Evolutionary conservation across 2,797 vertebrate species (phyloP).

Genomic region (Esox masquinongy): DNA sequence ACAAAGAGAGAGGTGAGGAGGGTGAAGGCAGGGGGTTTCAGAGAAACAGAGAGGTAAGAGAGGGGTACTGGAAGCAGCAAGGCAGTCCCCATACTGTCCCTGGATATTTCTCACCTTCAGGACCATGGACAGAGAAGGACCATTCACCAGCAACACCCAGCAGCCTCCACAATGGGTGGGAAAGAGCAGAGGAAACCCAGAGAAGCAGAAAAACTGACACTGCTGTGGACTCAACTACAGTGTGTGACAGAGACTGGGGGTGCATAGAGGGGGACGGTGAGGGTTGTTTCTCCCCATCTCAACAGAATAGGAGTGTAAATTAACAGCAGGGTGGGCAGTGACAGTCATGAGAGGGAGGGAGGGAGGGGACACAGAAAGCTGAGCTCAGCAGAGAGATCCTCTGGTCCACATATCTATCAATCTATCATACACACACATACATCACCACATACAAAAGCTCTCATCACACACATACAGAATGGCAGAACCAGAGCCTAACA

Average conservation of each 20-base stretch:
- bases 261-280: not conserved
- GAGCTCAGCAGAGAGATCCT: not conserved
- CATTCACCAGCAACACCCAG: slow-evolving; percentile 7
- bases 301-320: not conserved
- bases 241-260: too few relatives aligned
- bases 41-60: slow-evolving; percentile 27
- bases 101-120: slow-evolving; percentile 47
- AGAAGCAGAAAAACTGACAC: not conserved
- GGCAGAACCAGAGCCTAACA: not conserved
- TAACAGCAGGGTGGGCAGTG: not conserved
- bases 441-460: slow-evolving; percentile 5
- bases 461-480: not conserved
- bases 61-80: not conserved
- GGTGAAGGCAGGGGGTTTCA: not conserved
- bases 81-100: slow-evolving; percentile 17
- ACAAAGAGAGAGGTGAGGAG: slow-evolving; percentile 20
- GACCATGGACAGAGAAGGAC: slow-evolving; percentile 62
- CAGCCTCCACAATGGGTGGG: slow-evolving; percentile 1
- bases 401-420: not conserved
- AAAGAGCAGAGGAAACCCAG: not conserved
- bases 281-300: too few relatives aligned
- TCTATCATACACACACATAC: slow-evolving; percentile 6
- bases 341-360: not conserved
- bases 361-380: not conserved
- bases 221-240: not conserved